phyloP scores from a whole-genome alignment of 2,113 vertebrate genomes.

The Rynchops niger region DNA sequence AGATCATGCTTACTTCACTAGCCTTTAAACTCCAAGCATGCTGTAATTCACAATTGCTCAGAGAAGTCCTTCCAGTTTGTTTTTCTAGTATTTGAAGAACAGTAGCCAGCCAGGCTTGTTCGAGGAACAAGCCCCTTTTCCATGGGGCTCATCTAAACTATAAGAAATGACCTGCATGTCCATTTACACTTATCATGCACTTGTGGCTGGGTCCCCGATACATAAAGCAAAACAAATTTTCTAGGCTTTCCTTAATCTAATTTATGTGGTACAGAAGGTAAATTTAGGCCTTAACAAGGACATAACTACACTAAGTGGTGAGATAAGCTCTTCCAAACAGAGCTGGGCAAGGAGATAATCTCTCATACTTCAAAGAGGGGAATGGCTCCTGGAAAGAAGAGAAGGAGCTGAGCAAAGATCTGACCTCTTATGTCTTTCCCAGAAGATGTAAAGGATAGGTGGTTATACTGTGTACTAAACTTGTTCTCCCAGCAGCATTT shows the following conservation, averaged over 20 bases:
- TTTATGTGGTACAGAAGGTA: background rate
- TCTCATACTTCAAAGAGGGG: background rate
- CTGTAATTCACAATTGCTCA: background rate
- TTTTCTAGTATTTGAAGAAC: background rate
- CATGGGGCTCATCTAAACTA: background rate
- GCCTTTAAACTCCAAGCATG: background rate
- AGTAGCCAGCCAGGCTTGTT: background rate
- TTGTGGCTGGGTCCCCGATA: background rate
- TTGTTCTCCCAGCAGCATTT: background rate
- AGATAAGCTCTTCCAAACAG: background rate
- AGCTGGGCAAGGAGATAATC: background rate
- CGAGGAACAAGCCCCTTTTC: background rate
- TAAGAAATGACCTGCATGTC: background rate
- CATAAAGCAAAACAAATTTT: background rate
- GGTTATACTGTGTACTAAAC: background rate
- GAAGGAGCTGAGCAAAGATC: background rate
- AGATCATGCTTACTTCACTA: background rate
- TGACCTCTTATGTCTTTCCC: background rate
- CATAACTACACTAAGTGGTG: background rate
- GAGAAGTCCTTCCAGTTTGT: background rate
- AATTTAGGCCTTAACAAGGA: background rate
- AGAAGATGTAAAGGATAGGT: background rate
- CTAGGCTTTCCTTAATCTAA: background rate
- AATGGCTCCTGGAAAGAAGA: background rate
- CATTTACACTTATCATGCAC: background rate